A percentile compares a stretch with the other conserved stretches of the same genome.
Evolutionary conservation across 2,113 vertebrate genomes (phyloP).

Genomic region (Candoia aspera): DNA sequence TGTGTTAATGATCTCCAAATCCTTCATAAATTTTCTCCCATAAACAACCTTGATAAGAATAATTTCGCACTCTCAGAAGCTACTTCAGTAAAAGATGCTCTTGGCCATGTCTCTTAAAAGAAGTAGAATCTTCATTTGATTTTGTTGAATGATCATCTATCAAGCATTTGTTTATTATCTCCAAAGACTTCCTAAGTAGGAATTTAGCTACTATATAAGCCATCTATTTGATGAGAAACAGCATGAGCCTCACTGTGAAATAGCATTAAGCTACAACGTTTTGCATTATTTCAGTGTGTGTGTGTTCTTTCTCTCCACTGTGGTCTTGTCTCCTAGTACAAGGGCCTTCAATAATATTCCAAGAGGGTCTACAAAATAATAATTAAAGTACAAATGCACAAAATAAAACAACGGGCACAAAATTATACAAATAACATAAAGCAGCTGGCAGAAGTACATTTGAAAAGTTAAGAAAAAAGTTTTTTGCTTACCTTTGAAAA

Average conservation of each 20-base stretch:
- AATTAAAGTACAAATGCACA: background rate
- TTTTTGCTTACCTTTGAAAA: background rate
- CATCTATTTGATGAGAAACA: background rate
- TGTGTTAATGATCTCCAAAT: background rate
- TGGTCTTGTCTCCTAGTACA: background rate
- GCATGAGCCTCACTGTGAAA: background rate
- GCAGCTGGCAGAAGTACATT: background rate
- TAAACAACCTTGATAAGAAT: background rate
- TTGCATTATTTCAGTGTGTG: background rate
- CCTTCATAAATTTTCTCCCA: background rate
- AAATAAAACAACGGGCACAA: background rate
- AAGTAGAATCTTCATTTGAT: background rate
- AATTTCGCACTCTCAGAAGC: background rate
- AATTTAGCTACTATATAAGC: background rate
- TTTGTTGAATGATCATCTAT: background rate
- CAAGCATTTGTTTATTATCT: background rate
- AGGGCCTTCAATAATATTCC: background rate
- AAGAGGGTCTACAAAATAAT: background rate
- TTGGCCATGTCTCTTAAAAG: background rate
- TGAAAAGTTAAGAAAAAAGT: background rate
- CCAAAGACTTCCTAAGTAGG: background rate
- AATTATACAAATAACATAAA: background rate
- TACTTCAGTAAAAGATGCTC: background rate
- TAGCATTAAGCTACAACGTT: background rate
- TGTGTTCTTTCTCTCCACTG: background rate